These are phyloP conservation scores for Pentamera pediparva DNA, from an alignment of 53 echinoderm and acorn worm genomes.

Conservation along the genomic window DNA sequence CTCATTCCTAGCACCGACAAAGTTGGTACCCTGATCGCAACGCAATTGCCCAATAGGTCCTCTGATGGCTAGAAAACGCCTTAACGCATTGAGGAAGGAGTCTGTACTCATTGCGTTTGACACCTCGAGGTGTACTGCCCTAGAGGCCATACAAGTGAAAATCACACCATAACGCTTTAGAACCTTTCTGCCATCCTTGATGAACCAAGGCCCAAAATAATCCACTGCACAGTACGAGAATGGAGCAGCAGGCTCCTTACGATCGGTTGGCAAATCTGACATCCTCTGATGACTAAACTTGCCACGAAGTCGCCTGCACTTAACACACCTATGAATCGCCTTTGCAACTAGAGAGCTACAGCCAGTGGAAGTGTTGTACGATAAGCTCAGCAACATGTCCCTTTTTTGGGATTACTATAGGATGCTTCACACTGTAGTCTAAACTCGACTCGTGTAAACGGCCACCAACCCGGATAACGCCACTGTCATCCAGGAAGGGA, in stretches of 20 bases:
- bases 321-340: background rate
- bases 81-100: too few species aligned
- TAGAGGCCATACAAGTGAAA: background rate
- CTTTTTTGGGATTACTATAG: too few species aligned
- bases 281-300: background rate
- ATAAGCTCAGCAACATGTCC: slow-evolving; percentile 6
- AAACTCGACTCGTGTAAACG: slow-evolving; percentile 11
- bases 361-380: background rate
- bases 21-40: slow-evolving; percentile 8
- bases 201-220: slow-evolving; percentile 39
- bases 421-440: too few species aligned
- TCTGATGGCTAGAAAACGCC: background rate
- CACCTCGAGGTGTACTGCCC: background rate
- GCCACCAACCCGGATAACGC: background rate
- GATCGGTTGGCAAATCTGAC: slow-evolving; percentile 27
- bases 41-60: background rate
- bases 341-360: background rate
- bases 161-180: slow-evolving; percentile 3
- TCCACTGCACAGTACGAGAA: slow-evolving; percentile 43
- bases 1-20: slow-evolving; percentile 1
- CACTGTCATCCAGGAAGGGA: background rate
- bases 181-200: slow-evolving; percentile 29
- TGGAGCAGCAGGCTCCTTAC: slow-evolving; percentile 36
- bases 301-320: background rate
- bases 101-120: background rate